Base-by-base conservation (phyloP, 2,888 invertebrate species). In the Hermaeophaga mercurialis region DNA sequence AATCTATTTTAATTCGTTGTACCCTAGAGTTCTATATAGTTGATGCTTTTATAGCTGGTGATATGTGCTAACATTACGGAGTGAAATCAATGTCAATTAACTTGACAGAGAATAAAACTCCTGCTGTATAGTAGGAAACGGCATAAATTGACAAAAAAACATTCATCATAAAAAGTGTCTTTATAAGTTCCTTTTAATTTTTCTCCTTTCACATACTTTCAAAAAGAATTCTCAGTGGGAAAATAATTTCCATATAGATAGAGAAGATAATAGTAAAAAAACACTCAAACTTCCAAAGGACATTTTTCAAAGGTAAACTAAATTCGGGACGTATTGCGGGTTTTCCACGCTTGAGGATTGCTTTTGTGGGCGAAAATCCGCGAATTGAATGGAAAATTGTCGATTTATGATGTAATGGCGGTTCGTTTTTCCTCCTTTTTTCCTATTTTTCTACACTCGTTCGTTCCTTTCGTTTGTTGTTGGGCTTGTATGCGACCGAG, bases 371-470 rank as follows among this genome's bases (percentile, higher is more conserved):
- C 65, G 65, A 66, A 63, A 69, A 68, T 65, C 63, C 62, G 66
- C 64, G 70, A 72, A 73, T 69, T 70, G 71, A 70, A 71, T 70
- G 70, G 70, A 71, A 72, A 73, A 72, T 72, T 72, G 71, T 70
- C 70, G 70, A 71, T 71, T 71, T 73, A 68, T 70, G 69, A 68
- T 69, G 66, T 70, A 70, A 71, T 69, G 63, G 66, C 59, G 60
- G 59, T 44, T 14, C 34, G 52, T 52, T 52, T 52, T 43, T 22
- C 52, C 33, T 43, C 24, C 24, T 55, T 57, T 56, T 43, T 45
- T 28, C 52, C 31, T 24, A 24, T 56, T 55, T 48, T 34, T 52
- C 28, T 43, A 18, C 43, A 15, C 43, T 43, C 18, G 15, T 43
- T 43, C 43, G 52, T 44, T 34, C 19, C 19, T 43, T 43, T 24